Evolutionary conservation across 2,113 vertebrate genomes (phyloP), one percentile per base, ranked within the genome.

Genomic region (Phainopepla nitens): DNA sequence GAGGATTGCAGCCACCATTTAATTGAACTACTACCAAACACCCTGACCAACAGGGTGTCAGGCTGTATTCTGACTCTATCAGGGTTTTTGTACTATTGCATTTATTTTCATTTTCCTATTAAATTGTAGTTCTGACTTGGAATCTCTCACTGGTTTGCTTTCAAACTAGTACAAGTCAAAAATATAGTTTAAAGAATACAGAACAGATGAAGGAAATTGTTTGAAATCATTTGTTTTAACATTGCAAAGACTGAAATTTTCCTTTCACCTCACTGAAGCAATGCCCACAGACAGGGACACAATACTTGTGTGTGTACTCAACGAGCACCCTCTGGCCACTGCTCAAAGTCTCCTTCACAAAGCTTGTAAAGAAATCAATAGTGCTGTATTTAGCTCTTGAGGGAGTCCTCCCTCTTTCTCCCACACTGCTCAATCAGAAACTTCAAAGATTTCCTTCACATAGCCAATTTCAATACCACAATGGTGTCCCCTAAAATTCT

Each of bases 291-390:
- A 41, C 17, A 68, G 21, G 44, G 19, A 73, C 35, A 54, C 49
- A 73, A 4, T 35, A 50, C 45, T 29, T 44, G 9, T 0, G 1
- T 23, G 27, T 6, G 23, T 5, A 24, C 4, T 69, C 45, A 85
- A 29, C 16, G 49, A 24, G 35, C 60, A 41, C 4, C 16, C 16
- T 36, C 51, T 41, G 49, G 35, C 54, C 58, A 50, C 44, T 82
- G 60, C 44, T 54, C 14, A 24, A 76, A 87, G 41, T 25, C 50
- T 93, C 60, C 33, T 73, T 47, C 27, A 60, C 60, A 51, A 39
- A 85, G 41, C 35, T 57, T 62, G 5, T 22, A 29, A 51, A 80
- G 62, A 73, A 49, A 79, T 76, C 39, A 54, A 6, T 11, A 82
- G 24, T 20, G 25, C 16, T 33, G 33, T 62, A 49, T 57, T n/a